Conservation (phyloP, 2,113 vertebrate genomes). For the Sylvilagus bachmani region DNA sequence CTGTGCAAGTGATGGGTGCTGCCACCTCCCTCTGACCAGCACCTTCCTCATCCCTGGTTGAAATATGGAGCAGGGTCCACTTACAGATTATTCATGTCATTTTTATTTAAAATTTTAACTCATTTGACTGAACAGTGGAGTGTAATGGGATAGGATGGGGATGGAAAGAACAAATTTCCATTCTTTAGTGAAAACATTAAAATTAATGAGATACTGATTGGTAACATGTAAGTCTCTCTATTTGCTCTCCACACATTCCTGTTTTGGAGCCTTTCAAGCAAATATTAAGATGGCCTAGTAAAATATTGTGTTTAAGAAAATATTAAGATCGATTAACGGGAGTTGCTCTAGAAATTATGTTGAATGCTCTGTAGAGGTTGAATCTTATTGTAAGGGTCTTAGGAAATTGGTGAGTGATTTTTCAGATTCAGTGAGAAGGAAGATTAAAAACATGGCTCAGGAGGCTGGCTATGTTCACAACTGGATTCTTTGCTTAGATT, state of each 20-base stretch:
- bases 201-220: neutral
- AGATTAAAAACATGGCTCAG: neutral
- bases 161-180: neutral
- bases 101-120: neutral
- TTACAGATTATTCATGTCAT: neutral
- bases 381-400: neutral
- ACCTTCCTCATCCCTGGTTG: neutral
- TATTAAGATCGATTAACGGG: neutral
- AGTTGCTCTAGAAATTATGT: neutral
- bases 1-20: no score
- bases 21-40: neutral
- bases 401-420: neutral
- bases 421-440: conserved; percentile 20
- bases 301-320: neutral
- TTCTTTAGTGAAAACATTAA: conserved; percentile 11
- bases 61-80: neutral
- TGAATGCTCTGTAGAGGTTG: neutral
- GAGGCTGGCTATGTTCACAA: neutral
- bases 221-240: neutral
- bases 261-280: neutral
- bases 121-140: neutral
- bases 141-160: neutral
- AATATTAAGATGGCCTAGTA: neutral
- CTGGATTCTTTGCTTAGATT: neutral
- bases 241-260: neutral